Percentiles rank a stretch among this genome's conserved stretches.
Evolutionary conservation across 2,797 vertebrate genomes (phyloP).

Genomic region (Morelia viridis): DNA sequence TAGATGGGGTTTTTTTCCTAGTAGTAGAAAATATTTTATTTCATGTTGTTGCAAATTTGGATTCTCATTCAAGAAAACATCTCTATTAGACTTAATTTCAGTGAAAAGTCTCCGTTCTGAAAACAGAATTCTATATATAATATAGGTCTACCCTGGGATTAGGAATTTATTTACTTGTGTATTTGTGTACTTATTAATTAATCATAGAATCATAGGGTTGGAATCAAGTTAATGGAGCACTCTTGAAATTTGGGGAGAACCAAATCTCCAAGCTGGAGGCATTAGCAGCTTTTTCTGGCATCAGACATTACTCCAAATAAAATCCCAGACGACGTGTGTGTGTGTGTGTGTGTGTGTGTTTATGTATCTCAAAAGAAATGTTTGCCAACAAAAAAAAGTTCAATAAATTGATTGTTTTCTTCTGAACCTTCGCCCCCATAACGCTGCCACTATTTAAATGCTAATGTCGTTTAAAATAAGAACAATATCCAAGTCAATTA

Average conservation of each 20-base stretch:
- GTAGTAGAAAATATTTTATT: background rate
- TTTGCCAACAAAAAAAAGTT: constrained; percentile 67
- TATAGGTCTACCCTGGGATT: too few relatives aligned
- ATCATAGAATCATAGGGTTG: background rate
- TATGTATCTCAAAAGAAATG: constrained; percentile 67
- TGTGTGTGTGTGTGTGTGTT: background rate
- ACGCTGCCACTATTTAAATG: constrained; percentile 86
- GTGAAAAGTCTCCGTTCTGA: background rate
- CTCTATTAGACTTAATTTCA: background rate
- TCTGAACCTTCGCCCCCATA: constrained; percentile 79
- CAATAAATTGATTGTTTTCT: constrained; percentile 76
- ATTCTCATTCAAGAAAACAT: background rate
- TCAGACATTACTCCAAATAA: background rate
- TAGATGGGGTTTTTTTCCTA: background rate
- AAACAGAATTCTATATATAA: too few relatives aligned
- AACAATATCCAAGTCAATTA: constrained; percentile 80
- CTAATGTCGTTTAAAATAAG: constrained; percentile 79
- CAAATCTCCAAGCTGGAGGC: background rate
- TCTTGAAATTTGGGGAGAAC: background rate
- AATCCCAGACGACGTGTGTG: background rate
- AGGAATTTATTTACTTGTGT: too few relatives aligned
- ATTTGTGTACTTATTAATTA: background rate
- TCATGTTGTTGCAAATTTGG: background rate
- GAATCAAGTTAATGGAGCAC: background rate
- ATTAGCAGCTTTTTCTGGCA: background rate